Percentiles rank a stretch among this genome's conserved stretches.
Conservation (phyloP, 2,888 invertebrate species). For the Masnerella sp. region DNA sequence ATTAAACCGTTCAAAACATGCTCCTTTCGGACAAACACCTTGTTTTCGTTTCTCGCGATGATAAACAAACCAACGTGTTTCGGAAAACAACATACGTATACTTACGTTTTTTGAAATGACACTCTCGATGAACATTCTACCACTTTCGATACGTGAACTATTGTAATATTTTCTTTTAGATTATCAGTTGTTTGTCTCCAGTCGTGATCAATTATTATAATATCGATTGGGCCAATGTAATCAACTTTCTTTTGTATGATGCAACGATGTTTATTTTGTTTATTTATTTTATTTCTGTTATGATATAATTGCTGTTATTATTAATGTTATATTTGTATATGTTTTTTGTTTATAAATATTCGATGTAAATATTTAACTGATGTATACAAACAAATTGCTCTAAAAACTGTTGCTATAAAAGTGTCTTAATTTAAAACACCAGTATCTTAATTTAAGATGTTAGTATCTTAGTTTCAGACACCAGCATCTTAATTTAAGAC, state of each 20-base stretch:
- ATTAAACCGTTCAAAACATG: conserved; percentile 27
- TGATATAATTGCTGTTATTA: no score
- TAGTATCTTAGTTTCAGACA: no score
- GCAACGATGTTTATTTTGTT: no score
- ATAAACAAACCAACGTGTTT: conserved; percentile 31
- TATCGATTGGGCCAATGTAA: conserved; percentile 14
- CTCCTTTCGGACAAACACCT: conserved; percentile 36
- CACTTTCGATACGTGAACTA: conserved; percentile 7
- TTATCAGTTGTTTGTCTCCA: conserved; percentile 36
- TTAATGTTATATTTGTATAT: no score
- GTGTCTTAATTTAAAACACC: no score
- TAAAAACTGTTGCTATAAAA: no score
- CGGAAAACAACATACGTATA: conserved; percentile 20
- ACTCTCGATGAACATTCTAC: conserved; percentile 21
- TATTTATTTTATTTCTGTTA: no score
- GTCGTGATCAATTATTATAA: conserved; percentile 33
- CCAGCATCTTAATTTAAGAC: no score
- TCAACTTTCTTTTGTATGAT: conserved; percentile 11
- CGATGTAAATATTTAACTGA: no score
- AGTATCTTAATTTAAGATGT: no score
- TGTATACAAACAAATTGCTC: no score
- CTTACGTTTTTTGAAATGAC: conserved; percentile 27
- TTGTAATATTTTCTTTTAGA: conserved; percentile 19
- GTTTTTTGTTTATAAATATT: no score
- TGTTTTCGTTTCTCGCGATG: conserved; percentile 31